Conservation (phyloP, 2,797 vertebrate species). For the Fringilla coelebs region DNA sequence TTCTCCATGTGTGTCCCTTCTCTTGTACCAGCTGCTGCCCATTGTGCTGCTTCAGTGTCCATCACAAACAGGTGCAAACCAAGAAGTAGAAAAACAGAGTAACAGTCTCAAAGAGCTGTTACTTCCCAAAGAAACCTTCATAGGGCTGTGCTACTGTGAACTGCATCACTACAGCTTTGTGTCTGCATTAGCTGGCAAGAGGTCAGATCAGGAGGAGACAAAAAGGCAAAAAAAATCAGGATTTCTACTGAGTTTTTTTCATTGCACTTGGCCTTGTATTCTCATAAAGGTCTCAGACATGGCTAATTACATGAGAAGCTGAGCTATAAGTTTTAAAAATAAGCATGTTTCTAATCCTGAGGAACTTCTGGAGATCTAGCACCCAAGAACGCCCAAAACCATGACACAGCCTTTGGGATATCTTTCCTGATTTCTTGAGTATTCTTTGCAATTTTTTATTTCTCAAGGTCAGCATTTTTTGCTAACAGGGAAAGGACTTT, state of each 20-base stretch:
- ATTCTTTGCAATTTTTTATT: background rate
- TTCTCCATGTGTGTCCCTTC: background rate
- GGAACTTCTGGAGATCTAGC: background rate
- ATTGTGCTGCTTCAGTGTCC: rapidly evolving
- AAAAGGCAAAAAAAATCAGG: background rate
- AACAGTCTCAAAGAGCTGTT: background rate
- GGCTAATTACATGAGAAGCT: background rate
- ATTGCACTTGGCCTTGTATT: background rate
- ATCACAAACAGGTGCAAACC: background rate
- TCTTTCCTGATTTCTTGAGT: background rate
- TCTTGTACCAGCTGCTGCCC: background rate
- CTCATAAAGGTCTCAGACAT: background rate
- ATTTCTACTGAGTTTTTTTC: background rate
- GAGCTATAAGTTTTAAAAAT: background rate
- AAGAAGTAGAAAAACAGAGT: background rate
- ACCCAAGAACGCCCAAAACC: background rate
- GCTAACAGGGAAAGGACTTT: background rate
- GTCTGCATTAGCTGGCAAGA: background rate
- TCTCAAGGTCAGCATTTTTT: background rate
- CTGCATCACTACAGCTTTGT: background rate
- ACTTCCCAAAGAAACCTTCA: background rate
- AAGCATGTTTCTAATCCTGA: background rate
- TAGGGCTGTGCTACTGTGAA: background rate
- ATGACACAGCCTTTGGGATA: background rate
- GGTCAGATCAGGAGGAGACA: background rate